phyloP scores from a whole-genome alignment of 2,113 vertebrate species.

The Chloebia gouldiae region DNA sequence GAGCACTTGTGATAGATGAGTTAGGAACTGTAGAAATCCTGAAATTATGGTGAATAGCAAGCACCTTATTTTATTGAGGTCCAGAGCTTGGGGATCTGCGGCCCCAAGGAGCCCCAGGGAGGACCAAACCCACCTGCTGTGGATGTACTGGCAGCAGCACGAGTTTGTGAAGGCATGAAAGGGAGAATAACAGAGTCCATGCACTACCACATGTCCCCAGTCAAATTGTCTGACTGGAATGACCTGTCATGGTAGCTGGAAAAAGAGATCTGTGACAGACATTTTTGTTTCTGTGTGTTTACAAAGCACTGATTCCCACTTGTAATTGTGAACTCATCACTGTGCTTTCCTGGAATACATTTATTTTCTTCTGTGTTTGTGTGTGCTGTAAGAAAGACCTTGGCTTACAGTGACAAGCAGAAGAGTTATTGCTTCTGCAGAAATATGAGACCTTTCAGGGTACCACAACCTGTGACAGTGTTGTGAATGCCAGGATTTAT shows the following conservation, averaged over 20 bases:
- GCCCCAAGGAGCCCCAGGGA: background rate
- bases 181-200: background rate
- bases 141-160: background rate
- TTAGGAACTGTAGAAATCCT: background rate
- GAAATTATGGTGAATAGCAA: background rate
- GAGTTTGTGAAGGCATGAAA: background rate
- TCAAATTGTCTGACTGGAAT: background rate
- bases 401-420: background rate
- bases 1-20: fast-evolving
- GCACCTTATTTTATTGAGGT: background rate
- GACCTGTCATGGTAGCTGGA: background rate
- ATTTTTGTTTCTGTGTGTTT: background rate
- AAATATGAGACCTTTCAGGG: background rate
- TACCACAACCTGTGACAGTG: background rate
- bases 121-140: background rate
- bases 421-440: background rate
- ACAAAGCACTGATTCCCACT: background rate
- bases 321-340: background rate
- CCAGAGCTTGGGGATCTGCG: background rate
- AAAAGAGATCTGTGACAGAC: background rate
- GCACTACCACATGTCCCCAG: background rate
- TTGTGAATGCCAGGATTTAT: background rate
- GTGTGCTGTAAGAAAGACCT: background rate
- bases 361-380: background rate
- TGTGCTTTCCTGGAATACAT: conserved; percentile 8